These are phyloP conservation scores for Meteorus colon DNA, from an alignment of 2,888 invertebrate species.

Conservation along the genomic window DNA sequence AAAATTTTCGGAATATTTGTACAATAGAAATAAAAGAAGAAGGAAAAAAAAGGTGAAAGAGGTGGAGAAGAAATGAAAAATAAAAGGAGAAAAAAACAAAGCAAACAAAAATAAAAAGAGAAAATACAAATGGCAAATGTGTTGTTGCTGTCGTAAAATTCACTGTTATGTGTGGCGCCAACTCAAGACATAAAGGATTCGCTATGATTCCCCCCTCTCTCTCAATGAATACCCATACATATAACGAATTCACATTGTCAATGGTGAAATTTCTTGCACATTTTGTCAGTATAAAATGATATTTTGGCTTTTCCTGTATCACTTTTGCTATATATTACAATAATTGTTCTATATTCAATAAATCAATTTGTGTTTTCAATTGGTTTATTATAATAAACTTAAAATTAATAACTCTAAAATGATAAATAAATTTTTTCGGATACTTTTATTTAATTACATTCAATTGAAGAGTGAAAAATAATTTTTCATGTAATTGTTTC, in stretches of 20 bases:
- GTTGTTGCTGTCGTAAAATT: not conserved
- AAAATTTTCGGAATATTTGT: conserved; percentile 8
- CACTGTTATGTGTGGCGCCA: not conserved
- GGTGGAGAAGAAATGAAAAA: not conserved
- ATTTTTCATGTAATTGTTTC: too few relatives aligned
- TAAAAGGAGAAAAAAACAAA: not conserved
- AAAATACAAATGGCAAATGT: conserved; percentile 18
- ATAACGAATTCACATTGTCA: not conserved
- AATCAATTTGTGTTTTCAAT: too few relatives aligned
- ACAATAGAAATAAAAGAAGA: not conserved
- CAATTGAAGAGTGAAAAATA: too few relatives aligned
- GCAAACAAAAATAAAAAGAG: not conserved
- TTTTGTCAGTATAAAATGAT: not conserved
- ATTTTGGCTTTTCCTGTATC: not conserved
- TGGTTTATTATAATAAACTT: too few relatives aligned
- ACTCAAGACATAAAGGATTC: conserved; percentile 1
- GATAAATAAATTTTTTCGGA: too few relatives aligned
- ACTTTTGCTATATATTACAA: too few relatives aligned
- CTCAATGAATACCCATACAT: conserved; percentile 11
- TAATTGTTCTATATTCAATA: too few relatives aligned
- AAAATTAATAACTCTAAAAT: too few relatives aligned
- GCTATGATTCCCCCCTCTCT: not conserved
- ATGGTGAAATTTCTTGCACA: not conserved
- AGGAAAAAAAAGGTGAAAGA: too few relatives aligned
- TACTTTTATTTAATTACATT: too few relatives aligned